phyloP scores from a whole-genome alignment of 1,140 invertebrate species.

The Sycobia sp. region DNA sequence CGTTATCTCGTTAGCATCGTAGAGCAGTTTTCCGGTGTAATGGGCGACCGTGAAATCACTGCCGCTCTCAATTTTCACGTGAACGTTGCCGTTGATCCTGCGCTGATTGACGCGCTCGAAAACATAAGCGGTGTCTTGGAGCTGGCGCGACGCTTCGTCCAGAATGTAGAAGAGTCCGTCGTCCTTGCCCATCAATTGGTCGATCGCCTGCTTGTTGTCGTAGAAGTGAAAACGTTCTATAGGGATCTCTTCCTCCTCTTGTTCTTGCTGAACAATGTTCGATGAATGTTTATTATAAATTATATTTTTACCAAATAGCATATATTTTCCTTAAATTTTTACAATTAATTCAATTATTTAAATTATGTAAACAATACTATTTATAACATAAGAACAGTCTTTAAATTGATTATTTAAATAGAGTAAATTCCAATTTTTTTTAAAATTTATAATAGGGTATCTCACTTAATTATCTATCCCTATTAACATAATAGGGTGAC shows the following conservation, averaged over 20 bases:
- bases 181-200: slow-evolving; percentile 82
- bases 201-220: slow-evolving; percentile 85
- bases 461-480: too few species aligned
- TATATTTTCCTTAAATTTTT: too few species aligned
- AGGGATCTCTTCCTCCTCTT: slow-evolving; percentile 80
- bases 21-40: slow-evolving; percentile 82
- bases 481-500: too few species aligned
- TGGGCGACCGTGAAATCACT: slow-evolving; percentile 81
- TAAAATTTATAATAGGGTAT: too few species aligned
- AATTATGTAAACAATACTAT: too few species aligned
- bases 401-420: too few species aligned
- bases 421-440: too few species aligned
- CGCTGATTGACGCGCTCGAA: slow-evolving; percentile 58
- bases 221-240: slow-evolving; percentile 76
- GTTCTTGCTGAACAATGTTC: slow-evolving; percentile 72
- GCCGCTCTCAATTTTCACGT: slow-evolving; percentile 66
- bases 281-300: too few species aligned
- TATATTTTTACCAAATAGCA: too few species aligned
- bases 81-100: slow-evolving; percentile 34
- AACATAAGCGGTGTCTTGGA: slow-evolving; percentile 66
- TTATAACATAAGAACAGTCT: too few species aligned
- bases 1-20: slow-evolving; percentile 80
- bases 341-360: too few species aligned
- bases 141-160: slow-evolving; percentile 83
- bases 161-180: slow-evolving; percentile 84